Percentiles rank a stretch among this genome's conserved stretches.
These are phyloP conservation scores for Reticulitermes lucifugus DNA, from an alignment of 2,888 invertebrate species.

Conservation along the genomic window DNA sequence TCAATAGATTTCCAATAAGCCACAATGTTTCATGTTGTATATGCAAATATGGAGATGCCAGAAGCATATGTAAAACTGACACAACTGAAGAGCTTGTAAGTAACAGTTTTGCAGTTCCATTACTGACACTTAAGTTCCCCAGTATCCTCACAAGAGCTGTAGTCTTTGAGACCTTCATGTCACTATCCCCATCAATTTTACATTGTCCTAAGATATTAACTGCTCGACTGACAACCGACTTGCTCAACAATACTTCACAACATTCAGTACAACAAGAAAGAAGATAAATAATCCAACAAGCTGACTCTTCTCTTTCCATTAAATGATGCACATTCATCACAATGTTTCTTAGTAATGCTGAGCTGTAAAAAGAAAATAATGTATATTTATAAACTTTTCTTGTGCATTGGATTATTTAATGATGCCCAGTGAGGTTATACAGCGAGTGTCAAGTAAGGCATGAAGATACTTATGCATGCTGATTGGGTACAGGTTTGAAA, in stretches of 20 bases:
- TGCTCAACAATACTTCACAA: constrained; percentile 39
- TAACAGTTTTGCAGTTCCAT: constrained; percentile 53
- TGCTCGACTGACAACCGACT: constrained; percentile 17
- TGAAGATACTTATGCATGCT: no score
- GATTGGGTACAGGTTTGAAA: no score
- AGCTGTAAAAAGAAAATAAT: constrained; percentile 39
- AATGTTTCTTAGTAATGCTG: constrained; percentile 17
- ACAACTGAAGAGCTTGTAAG: constrained; percentile 21
- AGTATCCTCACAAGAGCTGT: constrained; percentile 59
- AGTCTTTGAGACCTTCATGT: constrained; percentile 42
- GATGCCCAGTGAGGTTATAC: no score
- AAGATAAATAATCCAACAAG: constrained; percentile 44
- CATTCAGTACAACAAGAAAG: constrained; percentile 45
- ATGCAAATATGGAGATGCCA: constrained; percentile 55
- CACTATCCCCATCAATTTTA: not conserved
- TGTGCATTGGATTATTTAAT: no score
- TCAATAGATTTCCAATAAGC: constrained; percentile 62
- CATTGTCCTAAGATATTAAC: constrained; percentile 47
- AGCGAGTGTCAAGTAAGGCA: no score
- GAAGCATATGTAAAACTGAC: constrained; percentile 28
- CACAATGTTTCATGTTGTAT: constrained; percentile 60
- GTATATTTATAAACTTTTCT: no score
- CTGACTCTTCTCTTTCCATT: constrained; percentile 35
- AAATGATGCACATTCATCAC: constrained; percentile 21
- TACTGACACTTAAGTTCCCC: constrained; percentile 58